Evolutionary conservation across 2,113 vertebrate species (phyloP).

Genomic region (Corythaeola cristata): DNA sequence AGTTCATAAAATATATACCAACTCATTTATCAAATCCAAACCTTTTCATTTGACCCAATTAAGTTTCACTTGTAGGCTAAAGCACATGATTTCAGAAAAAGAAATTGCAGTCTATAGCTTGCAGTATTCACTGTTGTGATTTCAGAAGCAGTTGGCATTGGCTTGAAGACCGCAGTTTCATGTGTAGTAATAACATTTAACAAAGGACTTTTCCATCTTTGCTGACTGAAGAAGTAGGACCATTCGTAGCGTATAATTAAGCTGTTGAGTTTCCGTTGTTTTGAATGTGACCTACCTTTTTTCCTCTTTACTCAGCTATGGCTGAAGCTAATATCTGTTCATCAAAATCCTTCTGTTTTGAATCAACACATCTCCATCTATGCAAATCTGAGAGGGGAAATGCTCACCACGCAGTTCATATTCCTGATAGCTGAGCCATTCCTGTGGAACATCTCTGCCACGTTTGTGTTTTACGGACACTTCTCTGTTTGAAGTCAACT

Average conservation of each 20-base stretch:
- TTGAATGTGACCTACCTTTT: slow-evolving; percentile 39
- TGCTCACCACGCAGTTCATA: background rate
- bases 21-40: background rate
- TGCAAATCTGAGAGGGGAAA: background rate
- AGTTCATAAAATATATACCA: background rate
- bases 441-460: background rate
- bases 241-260: background rate
- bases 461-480: rapidly evolving
- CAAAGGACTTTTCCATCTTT: slow-evolving; percentile 4
- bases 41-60: background rate
- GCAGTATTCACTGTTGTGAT: background rate
- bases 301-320: slow-evolving; percentile 41
- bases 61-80: background rate
- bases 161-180: background rate
- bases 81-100: background rate
- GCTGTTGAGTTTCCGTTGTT: slow-evolving; percentile 30
- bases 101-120: background rate
- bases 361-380: background rate
- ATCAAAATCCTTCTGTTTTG: slow-evolving; percentile 41
- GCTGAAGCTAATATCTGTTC: slow-evolving; percentile 1
- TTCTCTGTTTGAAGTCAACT: slow-evolving; percentile 1
- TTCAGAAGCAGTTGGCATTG: slow-evolving; percentile 30
- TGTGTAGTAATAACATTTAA: background rate
- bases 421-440: background rate
- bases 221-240: background rate